A percentile compares a stretch with the other conserved stretches of the same genome.
These are phyloP conservation scores for Noctua comes DNA, from an alignment of 2,888 invertebrate species.

Conservation along the genomic window DNA sequence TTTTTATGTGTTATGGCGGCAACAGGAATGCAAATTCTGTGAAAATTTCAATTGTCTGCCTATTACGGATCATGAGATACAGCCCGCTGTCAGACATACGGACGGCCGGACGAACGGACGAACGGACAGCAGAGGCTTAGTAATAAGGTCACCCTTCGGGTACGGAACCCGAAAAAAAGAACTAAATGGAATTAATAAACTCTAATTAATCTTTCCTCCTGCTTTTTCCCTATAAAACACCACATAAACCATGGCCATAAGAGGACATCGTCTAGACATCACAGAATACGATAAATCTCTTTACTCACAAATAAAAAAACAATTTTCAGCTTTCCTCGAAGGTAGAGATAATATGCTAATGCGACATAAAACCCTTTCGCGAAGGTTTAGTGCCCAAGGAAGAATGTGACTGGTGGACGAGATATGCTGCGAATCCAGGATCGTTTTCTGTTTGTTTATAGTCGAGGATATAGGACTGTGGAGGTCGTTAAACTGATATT, in stretches of 20 bases:
- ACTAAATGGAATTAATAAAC: neutral
- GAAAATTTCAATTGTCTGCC: too few species aligned
- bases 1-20: too few species aligned
- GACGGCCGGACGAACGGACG: too few species aligned
- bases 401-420: slow-evolving; percentile 33
- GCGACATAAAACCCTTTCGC: slow-evolving; percentile 52
- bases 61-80: too few species aligned
- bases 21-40: too few species aligned
- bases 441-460: slow-evolving; percentile 35
- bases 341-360: slow-evolving; percentile 59
- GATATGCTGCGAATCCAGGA: slow-evolving; percentile 16
- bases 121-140: too few species aligned
- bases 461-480: neutral
- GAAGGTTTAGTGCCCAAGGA: slow-evolving; percentile 29
- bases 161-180: neutral
- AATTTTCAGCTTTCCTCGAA: slow-evolving; percentile 28
- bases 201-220: neutral
- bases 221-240: neutral
- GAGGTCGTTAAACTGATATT: slow-evolving; percentile 13
- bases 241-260: neutral
- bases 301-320: slow-evolving; percentile 56
- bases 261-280: slow-evolving; percentile 7
- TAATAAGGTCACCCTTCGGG: too few species aligned
- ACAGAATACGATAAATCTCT: slow-evolving; percentile 34
- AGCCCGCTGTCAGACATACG: too few species aligned